Percentiles rank a stretch among this genome's conserved stretches.
Evolutionary conservation across 2,797 vertebrate species (phyloP).

Genomic region (Danio jaintianensis): DNA sequence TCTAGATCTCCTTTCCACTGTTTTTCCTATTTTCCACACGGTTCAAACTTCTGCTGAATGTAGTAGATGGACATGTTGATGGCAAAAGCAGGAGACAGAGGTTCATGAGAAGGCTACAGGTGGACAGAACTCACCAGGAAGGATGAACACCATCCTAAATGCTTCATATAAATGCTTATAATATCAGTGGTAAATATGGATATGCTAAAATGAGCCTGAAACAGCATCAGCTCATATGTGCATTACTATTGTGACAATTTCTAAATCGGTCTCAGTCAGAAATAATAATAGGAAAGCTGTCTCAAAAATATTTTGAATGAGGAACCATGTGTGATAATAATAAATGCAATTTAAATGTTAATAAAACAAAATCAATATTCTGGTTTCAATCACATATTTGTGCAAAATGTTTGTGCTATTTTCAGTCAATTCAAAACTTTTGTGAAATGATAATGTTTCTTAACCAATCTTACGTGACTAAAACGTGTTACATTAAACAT

Average conservation of each 20-base stretch:
- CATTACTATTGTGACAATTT: background rate
- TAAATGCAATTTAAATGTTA: no score
- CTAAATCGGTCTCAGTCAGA: slow-evolving; percentile 10
- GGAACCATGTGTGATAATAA: background rate
- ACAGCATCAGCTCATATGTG: background rate
- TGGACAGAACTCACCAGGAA: slow-evolving; percentile 62
- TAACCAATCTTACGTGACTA: no score
- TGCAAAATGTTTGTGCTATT: no score
- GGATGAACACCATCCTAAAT: slow-evolving; percentile 5
- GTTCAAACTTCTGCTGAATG: slow-evolving; percentile 67
- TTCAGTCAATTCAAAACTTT: no score
- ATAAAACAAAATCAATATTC: no score
- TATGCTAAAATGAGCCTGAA: slow-evolving; percentile 14
- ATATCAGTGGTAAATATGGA: background rate
- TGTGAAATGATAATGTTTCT: no score
- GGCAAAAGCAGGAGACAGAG: slow-evolving; percentile 48
- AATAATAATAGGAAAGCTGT: background rate
- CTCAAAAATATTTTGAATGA: background rate
- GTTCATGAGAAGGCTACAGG: slow-evolving; percentile 69
- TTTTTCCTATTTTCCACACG: slow-evolving; percentile 51
- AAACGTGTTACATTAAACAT: no score
- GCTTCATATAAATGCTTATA: slow-evolving; percentile 3
- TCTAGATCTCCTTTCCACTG: background rate
- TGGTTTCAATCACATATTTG: no score
- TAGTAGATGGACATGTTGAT: slow-evolving; percentile 48